Evolutionary conservation across 2,888 invertebrate genomes (phyloP).

Genomic region (Stenolophus ochropezus): DNA sequence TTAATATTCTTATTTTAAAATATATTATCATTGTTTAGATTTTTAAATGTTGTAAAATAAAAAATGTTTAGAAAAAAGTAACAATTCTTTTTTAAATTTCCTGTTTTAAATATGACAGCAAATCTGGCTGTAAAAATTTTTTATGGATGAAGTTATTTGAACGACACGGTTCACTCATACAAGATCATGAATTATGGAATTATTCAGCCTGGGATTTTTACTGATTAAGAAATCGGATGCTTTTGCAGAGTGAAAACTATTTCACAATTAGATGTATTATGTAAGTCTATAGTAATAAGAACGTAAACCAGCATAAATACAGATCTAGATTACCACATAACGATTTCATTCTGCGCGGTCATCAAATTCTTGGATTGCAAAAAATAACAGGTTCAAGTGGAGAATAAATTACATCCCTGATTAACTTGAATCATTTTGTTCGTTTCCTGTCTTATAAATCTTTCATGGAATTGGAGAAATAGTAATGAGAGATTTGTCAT

Average conservation of each 20-base stretch:
- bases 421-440: not conserved
- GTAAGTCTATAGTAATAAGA: constrained; percentile 25
- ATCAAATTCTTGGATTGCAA: not conserved
- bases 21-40: no score
- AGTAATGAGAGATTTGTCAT: not conserved
- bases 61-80: no score
- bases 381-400: not conserved
- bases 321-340: constrained; percentile 11
- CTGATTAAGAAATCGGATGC: constrained; percentile 44
- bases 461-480: not conserved
- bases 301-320: constrained; percentile 12
- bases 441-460: not conserved
- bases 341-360: not conserved
- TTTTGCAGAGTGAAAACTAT: constrained; percentile 36
- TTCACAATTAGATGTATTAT: constrained; percentile 39
- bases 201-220: constrained; percentile 12
- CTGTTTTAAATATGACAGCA: no score
- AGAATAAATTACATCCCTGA: not conserved
- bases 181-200: constrained; percentile 25
- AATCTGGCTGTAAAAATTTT: no score
- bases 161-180: not conserved
- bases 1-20: no score
- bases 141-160: not conserved
- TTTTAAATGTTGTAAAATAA: no score
- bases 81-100: no score